Evolutionary conservation across 2,797 vertebrate genomes (phyloP).

Genomic region (Pagetopsis macropterus): DNA sequence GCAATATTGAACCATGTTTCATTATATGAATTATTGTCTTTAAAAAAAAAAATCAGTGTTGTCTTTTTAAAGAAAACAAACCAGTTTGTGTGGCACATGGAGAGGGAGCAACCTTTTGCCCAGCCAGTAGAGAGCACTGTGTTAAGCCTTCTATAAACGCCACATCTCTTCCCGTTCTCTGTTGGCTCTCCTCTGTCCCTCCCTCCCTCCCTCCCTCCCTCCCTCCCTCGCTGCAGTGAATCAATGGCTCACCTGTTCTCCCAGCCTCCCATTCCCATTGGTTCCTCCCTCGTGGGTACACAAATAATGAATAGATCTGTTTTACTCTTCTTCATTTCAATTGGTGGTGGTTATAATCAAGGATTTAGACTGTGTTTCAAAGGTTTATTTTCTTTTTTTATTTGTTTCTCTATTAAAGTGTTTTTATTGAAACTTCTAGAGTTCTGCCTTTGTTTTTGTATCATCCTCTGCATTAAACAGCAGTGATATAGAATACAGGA

Average conservation of each 20-base stretch:
- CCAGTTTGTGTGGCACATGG: conserved; percentile 18
- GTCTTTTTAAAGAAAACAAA: conserved; percentile 20
- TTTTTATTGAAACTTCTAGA: conserved; percentile 74
- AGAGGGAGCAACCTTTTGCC: conserved; percentile 79
- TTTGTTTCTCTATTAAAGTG: conserved; percentile 84
- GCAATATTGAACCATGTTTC: conserved; percentile 3
- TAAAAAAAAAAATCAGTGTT: conserved; percentile 6
- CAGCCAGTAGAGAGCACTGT: conserved; percentile 77
- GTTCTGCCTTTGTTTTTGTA: conserved; percentile 11
- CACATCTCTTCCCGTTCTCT: conserved; percentile 64
- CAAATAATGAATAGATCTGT: conserved; percentile 77
- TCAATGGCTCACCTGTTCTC: conserved; percentile 76
- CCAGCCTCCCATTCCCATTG: conserved; percentile 56
- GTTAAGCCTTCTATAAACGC: conserved; percentile 68
- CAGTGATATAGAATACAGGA: not conserved
- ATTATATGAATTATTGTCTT: not conserved
- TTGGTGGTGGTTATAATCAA: conserved; percentile 83
- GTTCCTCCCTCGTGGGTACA: conserved; percentile 72
- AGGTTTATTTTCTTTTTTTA: conserved; percentile 71
- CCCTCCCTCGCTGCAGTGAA: conserved; percentile 67
- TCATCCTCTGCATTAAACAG: not conserved
- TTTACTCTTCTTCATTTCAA: conserved; percentile 78
- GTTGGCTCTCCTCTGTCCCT: conserved; percentile 68
- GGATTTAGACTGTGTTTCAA: conserved; percentile 83
- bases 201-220: too few relatives aligned